Base-by-base conservation (phyloP, 2,888 invertebrate species). In the Pseudococcus jackbeardsleyi region DNA sequence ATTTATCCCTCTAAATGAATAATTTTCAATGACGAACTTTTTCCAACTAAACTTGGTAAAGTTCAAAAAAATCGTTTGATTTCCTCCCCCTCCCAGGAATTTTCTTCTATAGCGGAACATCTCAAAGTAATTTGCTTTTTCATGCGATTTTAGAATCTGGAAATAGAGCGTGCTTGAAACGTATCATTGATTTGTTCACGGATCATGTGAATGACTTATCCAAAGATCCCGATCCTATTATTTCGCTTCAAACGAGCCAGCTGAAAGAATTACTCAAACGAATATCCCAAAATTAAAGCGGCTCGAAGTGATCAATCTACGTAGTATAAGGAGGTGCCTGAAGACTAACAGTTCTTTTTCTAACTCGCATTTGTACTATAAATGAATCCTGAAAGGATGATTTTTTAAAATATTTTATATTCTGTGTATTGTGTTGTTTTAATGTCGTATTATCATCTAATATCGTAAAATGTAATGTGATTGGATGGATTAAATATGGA, bases 151-250 rank as follows among this genome's bases (percentile, higher is more conserved):
- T 54, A 88, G 88, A 88, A 19, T 79, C 33, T 17, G 39, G 39
- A 33, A 79, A 88, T 82, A 33, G 19, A 26, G 9, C n/a, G 1
- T 82, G 88, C n/a, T 46, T 77, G 59, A 77, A 82, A 82, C 82
- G 88, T 82, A 88, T 88, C 26, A 15, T 50, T 7, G 79, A 88
- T 39, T 26, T 88, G 19, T 88, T 33, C 26, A 59, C 50, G 19
- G 54, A 88, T 54, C 88, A 88, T 33, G 50, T 79, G 82, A 79
- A 79, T 54, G 88, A 88, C 46, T 39, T 79, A 7, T 17, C 50
- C 9, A 88, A 88, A 54, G 88, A 88, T 50, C 48, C 79, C 1
- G 88, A 88, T 88, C 82, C 88, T 12, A 88, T 88, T 50, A 88
- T 88, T n/a, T 77, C 77, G 19, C 50, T 88, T 0, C 88, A 88